Evolutionary conservation across 2,113 vertebrate species (phyloP), one percentile per base, ranked within the genome.

Genomic region (Vidua chalybeata): DNA sequence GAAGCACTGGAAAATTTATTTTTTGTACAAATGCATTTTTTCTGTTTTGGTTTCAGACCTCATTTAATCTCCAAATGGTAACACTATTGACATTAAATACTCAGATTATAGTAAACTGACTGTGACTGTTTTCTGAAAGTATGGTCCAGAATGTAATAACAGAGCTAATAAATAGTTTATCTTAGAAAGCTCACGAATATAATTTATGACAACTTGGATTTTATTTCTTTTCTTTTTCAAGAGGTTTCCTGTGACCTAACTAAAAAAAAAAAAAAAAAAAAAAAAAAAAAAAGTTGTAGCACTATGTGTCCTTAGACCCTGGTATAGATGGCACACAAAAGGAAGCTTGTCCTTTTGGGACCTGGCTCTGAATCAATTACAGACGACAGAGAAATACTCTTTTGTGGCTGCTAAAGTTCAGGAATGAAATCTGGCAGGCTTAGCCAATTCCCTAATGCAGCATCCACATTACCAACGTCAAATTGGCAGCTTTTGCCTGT

Each of bases 321-420:
- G 68, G 93, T 95, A 93, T 93, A 95, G 96, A 95, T 93, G 94
- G 84, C 85, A 87, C 92, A 98, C 97, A 98, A 98, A 98, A 98
- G 96, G 87, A 96, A 98, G 96, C 97, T 92, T 98, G 98, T 98
- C 96, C 96, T 98, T 97, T 86, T 73, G 97, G 94, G 96, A 96
- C 96, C 97, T 96, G 95, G 94, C 97, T 97, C 97, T 97, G 96
- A 98, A 97, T 98, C 96, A 95, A 95, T 97, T 98, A 96, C 97
- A 96, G 97, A 97, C 52, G 87, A 98, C 94, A 97, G 97, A 98
- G 97, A 98, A 98, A 97, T 97, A 97, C 97, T 96, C 98, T 97
- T 98, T 98, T 98, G 98, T 98, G 97, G 97, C 95, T 95, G 96
- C 90, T 97, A 94, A 98, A 97, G 98, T 97, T 97, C 97, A 98